Conservation (phyloP, 1,140 invertebrate species). For the Hypothenemus hampei region DNA sequence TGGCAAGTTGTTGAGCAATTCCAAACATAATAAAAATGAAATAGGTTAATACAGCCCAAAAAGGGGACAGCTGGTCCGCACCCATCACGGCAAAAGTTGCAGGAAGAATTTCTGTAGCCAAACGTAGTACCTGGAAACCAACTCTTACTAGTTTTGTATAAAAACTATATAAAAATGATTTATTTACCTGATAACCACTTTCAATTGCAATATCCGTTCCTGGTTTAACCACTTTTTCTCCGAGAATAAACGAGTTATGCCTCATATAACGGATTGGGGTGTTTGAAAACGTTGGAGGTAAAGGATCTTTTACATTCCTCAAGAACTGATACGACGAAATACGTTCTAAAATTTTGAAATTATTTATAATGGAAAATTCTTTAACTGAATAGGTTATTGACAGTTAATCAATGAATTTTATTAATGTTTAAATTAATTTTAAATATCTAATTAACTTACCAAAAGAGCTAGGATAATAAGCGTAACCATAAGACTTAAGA, state of each 20-base stretch:
- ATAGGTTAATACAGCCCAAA: conserved; percentile 85
- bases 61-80: conserved; percentile 65
- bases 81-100: conserved; percentile 71
- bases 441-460: no score
- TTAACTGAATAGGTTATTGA: no score
- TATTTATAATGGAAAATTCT: no score
- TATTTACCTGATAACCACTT: conserved; percentile 67
- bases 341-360: conserved; percentile 59
- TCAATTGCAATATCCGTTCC: conserved; percentile 51
- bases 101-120: conserved; percentile 81
- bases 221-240: conserved; percentile 58
- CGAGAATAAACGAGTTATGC: conserved; percentile 66
- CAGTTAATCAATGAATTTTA: no score
- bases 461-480: conserved; percentile 76
- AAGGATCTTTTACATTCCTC: conserved; percentile 49
- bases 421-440: no score
- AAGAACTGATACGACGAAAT: conserved; percentile 69
- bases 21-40: conserved; percentile 80
- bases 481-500: conserved; percentile 63
- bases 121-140: conserved; percentile 58
- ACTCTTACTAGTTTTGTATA: background rate
- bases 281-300: conserved; percentile 46
- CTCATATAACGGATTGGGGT: conserved; percentile 61
- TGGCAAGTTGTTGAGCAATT: conserved; percentile 69
- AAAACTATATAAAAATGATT: background rate